Base-by-base conservation (phyloP, 2,888 invertebrate genomes). In the Papilio demoleus region DNA sequence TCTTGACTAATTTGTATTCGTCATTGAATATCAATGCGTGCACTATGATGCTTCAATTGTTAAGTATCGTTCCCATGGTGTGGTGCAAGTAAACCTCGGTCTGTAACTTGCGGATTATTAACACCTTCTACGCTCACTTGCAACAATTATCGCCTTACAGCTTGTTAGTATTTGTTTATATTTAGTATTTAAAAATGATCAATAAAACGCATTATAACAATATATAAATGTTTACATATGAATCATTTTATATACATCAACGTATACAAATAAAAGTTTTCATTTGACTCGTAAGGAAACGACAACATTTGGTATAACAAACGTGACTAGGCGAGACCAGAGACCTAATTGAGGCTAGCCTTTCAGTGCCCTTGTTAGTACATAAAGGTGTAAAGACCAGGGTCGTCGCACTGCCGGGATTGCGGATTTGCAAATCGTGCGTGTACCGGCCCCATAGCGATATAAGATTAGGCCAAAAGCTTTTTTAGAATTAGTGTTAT, bases 401-500 rank as follows among this genome's bases (percentile, higher is more conserved):
- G 90, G 90, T 90, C 90, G 87, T 88, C 88, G 91, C 76, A 88
- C 90, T 87, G 85, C 69, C 77, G 79, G 84, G 87, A 88, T 89
- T 88, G 87, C 89, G 90, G 89, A 89, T 88, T 86, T 79, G 76
- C 77, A 67, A n/a, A 36, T 42, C 40, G 45, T 17, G 42, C 9
- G 42, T 42, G 34, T 11, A 14, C 8, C 8, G 45, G 12, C 53
- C 56, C 65, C 45, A 53, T 38, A 58, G 11, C 9, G 61, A 45
- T 9, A 58, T 31, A 38, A 19, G n/a, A 31, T 53, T 14, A 45
- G 65, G 2, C 17, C 17, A 4, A 31, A n/a, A 53, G 31, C 24
- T 36, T 42, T 40, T 12, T 31, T 27, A 27, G 38, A 47, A 27
- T 36, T 60, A 4, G 19, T 14, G 36, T 22, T 17, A 14, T 31